Conservation (phyloP, 2,113 vertebrate genomes). For the Erythrolamprus reginae region DNA sequence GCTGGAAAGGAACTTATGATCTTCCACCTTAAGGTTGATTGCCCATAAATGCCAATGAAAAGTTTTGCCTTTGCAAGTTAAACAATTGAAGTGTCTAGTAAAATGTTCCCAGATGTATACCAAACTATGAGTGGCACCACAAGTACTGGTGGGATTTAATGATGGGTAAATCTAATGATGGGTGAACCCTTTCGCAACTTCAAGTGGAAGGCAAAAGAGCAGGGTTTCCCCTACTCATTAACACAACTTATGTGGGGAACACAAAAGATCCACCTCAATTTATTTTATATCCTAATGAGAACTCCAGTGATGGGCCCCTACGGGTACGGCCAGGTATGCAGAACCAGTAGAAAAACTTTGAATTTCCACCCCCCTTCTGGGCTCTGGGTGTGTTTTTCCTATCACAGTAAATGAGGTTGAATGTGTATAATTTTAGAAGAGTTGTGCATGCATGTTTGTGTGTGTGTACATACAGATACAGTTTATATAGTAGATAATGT, state of each 20-base stretch:
- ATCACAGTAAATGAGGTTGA: too few species aligned
- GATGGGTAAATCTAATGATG: neutral
- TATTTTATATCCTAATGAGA: conserved; percentile 47
- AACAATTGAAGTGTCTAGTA: neutral
- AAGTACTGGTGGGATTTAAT: too few species aligned
- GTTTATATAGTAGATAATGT: too few species aligned
- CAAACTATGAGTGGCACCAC: neutral
- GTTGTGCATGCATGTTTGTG: too few species aligned
- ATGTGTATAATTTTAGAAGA: too few species aligned
- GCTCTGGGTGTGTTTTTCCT: too few species aligned
- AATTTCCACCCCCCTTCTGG: too few species aligned
- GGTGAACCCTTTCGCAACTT: conserved; percentile 23
- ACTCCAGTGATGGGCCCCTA: too few species aligned
- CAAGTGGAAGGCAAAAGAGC: conserved; percentile 1
- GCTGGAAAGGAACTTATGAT: conserved; percentile 28
- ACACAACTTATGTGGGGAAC: conserved; percentile 9
- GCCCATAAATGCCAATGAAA: conserved; percentile 11
- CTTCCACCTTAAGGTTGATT: conserved; percentile 9
- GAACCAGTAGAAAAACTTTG: too few species aligned
- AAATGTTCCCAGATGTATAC: conserved; percentile 15
- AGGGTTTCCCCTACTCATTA: conserved; percentile 16
- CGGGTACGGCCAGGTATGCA: too few species aligned
- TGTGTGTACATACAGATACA: too few species aligned
- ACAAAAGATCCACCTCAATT: conserved; percentile 19
- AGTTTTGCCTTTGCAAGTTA: conserved; percentile 36